Base-by-base conservation (phyloP, 1,140 invertebrate species). In the Drusus annulatus region DNA sequence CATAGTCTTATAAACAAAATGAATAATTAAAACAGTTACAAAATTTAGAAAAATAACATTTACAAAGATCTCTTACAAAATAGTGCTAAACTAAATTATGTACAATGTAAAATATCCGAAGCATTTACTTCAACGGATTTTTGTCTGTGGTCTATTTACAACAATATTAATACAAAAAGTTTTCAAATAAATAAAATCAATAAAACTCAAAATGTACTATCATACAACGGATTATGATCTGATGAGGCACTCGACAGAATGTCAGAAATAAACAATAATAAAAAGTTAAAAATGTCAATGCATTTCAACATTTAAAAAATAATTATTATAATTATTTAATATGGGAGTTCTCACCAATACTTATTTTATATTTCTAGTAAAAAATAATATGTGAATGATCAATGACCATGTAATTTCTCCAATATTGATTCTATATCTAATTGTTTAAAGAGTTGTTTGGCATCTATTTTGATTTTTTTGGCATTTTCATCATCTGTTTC, bases 401-500 rank as follows among this genome's bases (percentile, higher is more conserved):
- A 45, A 45, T 45, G 73, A 8, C 81, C 81, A 36, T 83, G 81
- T 15, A 83, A 13, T 52, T 80, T 56, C 15, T 54, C 56, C 16
- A 83, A 45, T n/a, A 83, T 63, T 21, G 52, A 65, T 68, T 83
- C 81, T 62, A 83, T 83, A 68, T 76, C 76, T 17, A 82, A 28
- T 23, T 76, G 56, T 56, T 82, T 82, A 2, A 76, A 65, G 52
- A 69, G 19, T n/a, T 19, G 31, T 19, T 63, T 74, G 15, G 63
- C 7, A 62, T 16, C 63, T 2, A 65, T 17, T 73, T 82, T 82
- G 13, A 45, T 15, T 62, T 80, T 82, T 51, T 82, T 82, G 15
- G 54, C n/a, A 23, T 36, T 25, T 2, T 28, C n/a, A 17, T 62
- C 52, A 23, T 79, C 71, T n/a, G 8, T 15, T n/a, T 69, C 62